Evolutionary conservation across 1,140 invertebrate species (phyloP).

Genomic region (Cheumatopsyche charites): DNA sequence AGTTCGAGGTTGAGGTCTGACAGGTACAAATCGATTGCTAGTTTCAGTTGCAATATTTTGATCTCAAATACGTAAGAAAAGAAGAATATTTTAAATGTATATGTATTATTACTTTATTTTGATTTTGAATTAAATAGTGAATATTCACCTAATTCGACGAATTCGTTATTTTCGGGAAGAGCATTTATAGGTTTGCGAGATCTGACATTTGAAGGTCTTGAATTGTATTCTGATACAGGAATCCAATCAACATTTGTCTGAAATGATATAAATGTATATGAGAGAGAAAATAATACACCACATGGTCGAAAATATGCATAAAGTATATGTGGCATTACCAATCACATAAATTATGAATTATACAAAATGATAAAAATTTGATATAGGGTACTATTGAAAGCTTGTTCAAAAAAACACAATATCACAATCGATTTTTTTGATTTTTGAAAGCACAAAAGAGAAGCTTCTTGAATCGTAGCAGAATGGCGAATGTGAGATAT

Average conservation of each 20-base stretch:
- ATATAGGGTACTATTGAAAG: too few relatives aligned
- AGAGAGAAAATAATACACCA: slow-evolving; percentile 3
- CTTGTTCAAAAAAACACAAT: too few relatives aligned
- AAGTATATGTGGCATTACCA: too few relatives aligned
- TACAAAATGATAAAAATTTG: too few relatives aligned
- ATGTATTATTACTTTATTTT: slow-evolving; percentile 51
- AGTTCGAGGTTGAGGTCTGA: slow-evolving; percentile 58
- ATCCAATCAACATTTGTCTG: slow-evolving; percentile 62
- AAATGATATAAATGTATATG: slow-evolving; percentile 31
- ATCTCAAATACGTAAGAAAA: slow-evolving; percentile 29
- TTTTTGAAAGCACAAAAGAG: too few relatives aligned
- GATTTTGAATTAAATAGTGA: slow-evolving; percentile 18
- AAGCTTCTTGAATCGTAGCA: not conserved
- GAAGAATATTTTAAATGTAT: slow-evolving; percentile 55
- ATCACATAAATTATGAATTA: too few relatives aligned
- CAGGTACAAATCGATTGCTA: slow-evolving; percentile 58
- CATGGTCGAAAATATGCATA: not conserved
- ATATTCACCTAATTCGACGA: slow-evolving; percentile 41
- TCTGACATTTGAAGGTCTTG: slow-evolving; percentile 57
- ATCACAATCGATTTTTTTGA: too few relatives aligned
- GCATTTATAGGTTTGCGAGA: slow-evolving; percentile 59
- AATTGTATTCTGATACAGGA: slow-evolving; percentile 60
- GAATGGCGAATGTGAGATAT: slow-evolving; percentile 13
- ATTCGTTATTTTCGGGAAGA: slow-evolving; percentile 56
- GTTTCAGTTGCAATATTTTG: slow-evolving; percentile 29